These are phyloP conservation scores for Nemotelus pantherinus DNA, from an alignment of 2,888 invertebrate genomes.

Conservation along the genomic window DNA sequence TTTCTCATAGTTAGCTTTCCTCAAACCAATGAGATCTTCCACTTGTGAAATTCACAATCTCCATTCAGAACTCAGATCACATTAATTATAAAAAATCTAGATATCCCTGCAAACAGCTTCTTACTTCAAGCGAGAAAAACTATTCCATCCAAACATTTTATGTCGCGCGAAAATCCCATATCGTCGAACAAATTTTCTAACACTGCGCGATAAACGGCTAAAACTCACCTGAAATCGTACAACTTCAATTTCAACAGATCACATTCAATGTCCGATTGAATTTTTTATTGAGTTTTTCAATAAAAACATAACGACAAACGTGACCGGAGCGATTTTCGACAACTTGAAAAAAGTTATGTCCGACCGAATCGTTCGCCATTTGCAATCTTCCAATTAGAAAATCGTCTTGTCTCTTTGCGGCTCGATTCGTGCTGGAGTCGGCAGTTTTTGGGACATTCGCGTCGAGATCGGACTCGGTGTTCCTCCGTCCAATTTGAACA, in stretches of 20 bases:
- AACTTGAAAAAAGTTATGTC: conserved; percentile 55
- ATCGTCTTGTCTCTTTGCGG: conserved; percentile 29
- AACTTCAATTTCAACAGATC: conserved; percentile 55
- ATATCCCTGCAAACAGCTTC: too few species aligned
- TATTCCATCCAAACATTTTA: background rate
- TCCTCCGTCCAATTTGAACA: conserved; percentile 38
- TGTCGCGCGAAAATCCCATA: background rate
- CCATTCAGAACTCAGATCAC: too few species aligned
- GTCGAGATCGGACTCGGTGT: background rate
- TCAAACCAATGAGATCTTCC: too few species aligned
- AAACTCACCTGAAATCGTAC: conserved; percentile 55
- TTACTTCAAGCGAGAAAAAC: too few species aligned
- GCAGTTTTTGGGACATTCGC: too few species aligned
- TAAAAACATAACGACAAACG: conserved; percentile 56
- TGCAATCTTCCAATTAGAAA: conserved; percentile 53
- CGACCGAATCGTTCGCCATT: conserved; percentile 57
- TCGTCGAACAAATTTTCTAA: conserved; percentile 4
- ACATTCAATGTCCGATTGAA: conserved; percentile 53
- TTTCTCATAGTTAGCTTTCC: too few species aligned
- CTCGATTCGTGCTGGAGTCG: background rate
- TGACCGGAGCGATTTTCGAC: conserved; percentile 54
- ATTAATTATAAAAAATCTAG: too few species aligned
- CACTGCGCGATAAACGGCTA: conserved; percentile 37
- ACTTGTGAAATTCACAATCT: too few species aligned
- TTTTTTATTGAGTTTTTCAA: conserved; percentile 55